phyloP scores from a whole-genome alignment of 2,888 invertebrate species.

The Lasius fuliginosus region DNA sequence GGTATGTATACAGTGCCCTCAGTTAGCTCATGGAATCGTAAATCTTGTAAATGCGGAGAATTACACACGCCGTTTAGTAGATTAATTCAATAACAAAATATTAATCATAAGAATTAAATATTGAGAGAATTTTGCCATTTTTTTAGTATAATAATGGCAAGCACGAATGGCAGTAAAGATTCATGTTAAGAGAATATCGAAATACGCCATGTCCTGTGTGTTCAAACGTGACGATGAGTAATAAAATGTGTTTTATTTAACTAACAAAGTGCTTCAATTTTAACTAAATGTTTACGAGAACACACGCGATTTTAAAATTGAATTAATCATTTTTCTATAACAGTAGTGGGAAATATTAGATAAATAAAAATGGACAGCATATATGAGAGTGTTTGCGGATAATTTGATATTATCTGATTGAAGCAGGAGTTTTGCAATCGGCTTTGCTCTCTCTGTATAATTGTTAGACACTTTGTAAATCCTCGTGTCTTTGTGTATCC shows the following conservation, averaged over 20 bases:
- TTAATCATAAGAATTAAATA: conserved; percentile 48
- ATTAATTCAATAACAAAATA: conserved; percentile 55
- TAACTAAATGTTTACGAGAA: conserved; percentile 46
- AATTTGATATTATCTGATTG: conserved; percentile 51
- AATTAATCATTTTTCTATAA: conserved; percentile 50
- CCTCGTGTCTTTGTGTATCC: conserved; percentile 25
- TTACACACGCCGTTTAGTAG: conserved; percentile 19
- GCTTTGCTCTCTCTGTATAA: conserved; percentile 45
- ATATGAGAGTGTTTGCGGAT: conserved; percentile 49
- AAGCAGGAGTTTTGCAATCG: conserved; percentile 44
- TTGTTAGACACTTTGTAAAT: conserved; percentile 43
- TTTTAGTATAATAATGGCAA: conserved; percentile 53
- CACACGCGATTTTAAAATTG: conserved; percentile 58
- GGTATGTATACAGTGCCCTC: conserved; percentile 35
- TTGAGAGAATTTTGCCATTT: conserved; percentile 47
- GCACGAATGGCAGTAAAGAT: conserved; percentile 67
- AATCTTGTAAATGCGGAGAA: conserved; percentile 49
- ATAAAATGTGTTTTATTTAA: conserved; percentile 51
- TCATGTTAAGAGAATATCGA: conserved; percentile 51
- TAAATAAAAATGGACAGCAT: conserved; percentile 55
- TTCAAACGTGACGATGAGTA: conserved; percentile 55
- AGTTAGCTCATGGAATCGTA: conserved; percentile 26
- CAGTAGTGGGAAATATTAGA: conserved; percentile 46
- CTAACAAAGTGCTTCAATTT: conserved; percentile 57
- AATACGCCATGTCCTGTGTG: conserved; percentile 57